Base-by-base conservation (phyloP, 1,140 invertebrate species). In the Holotrichia oblita region DNA sequence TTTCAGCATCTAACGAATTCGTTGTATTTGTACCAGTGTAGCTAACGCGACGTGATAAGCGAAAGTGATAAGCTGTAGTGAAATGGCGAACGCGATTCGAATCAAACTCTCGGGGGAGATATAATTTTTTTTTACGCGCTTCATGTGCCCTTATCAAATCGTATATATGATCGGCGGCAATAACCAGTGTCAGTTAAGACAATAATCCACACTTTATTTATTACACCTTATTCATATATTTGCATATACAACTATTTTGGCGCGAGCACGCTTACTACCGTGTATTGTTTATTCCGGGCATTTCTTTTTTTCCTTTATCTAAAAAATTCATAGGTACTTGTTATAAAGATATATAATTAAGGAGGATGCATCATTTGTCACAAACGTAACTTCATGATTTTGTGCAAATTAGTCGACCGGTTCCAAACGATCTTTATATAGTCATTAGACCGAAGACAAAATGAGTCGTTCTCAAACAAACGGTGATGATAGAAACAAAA, bases 401-500 rank as follows among this genome's bases (percentile, higher is more conserved):
- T 9, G 44, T 48, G 44, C 0, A 27, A 27, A 27, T 69, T 14
- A 14, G 6, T 69, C 24, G 22, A 34, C 3, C 61, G 20, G 27
- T 69, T 69, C 27, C 27, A 14, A 27, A 27, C 22, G 22, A 69
- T 10, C 6, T 10, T 48, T 20, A 17, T 27, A 69, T 69, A 7
- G n/a, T 2, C 48, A 55, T 7, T 27, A 34, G 9, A 69, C 3
- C 8, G 22, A 69, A 2, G n/a, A 41, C 40, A 74, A 74, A 74
- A 74, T 74, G 73, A 44, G 34, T 14, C 73, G 34, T 0, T 34
- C 40, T 41, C 2, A 2, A 17, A 4, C 6, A 74, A 74, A 41
- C 9, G 14, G 34, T 41, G 69, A 78, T 6, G 77, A 74, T 24
- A 78, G 77, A 61, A 73, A 27, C 42, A 44, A 40, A 40, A 78